A percentile compares a stretch with the other conserved stretches of the same genome.
phyloP scores from a whole-genome alignment of 2,797 vertebrate genomes.

The Poliocrania exsul region DNA sequence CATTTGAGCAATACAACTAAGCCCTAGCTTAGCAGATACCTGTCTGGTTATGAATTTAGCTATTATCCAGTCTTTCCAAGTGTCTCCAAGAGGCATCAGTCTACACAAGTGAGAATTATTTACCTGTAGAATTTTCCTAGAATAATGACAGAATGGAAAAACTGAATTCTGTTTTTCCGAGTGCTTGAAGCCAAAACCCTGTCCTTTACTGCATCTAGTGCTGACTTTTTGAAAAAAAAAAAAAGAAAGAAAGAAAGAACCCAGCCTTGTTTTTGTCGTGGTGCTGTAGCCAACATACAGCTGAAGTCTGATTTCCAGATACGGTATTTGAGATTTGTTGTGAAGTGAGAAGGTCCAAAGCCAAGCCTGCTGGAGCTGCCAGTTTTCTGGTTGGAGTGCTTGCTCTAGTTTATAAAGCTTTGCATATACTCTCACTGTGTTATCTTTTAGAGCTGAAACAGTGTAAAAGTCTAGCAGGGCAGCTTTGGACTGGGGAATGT shows the following conservation, averaged over 20 bases:
- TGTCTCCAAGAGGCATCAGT: background rate
- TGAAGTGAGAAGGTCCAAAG: constrained; percentile 20
- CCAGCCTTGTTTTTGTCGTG: background rate
- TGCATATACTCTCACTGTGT: background rate
- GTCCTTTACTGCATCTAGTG: background rate
- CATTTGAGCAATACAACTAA: background rate
- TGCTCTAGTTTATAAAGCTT: background rate
- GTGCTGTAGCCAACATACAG: constrained; percentile 2
- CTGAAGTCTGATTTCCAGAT: constrained; percentile 27
- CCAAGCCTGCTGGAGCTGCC: constrained; percentile 9
- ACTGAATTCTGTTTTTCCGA: constrained; percentile 11
- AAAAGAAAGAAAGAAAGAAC: background rate
- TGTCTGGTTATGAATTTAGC: constrained; percentile 15
- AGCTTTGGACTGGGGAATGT: background rate
- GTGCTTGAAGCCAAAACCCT: background rate
- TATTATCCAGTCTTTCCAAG: background rate
- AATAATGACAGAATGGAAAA: constrained; percentile 43
- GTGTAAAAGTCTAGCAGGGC: background rate
- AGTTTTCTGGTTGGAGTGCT: background rate
- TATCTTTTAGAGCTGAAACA: background rate
- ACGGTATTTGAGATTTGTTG: background rate
- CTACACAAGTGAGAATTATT: background rate
- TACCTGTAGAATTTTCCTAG: constrained; percentile 7
- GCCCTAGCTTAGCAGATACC: background rate
- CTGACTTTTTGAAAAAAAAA: background rate